Conservation (phyloP, 1,140 invertebrate species). For the Zaprionus nigranus region DNA sequence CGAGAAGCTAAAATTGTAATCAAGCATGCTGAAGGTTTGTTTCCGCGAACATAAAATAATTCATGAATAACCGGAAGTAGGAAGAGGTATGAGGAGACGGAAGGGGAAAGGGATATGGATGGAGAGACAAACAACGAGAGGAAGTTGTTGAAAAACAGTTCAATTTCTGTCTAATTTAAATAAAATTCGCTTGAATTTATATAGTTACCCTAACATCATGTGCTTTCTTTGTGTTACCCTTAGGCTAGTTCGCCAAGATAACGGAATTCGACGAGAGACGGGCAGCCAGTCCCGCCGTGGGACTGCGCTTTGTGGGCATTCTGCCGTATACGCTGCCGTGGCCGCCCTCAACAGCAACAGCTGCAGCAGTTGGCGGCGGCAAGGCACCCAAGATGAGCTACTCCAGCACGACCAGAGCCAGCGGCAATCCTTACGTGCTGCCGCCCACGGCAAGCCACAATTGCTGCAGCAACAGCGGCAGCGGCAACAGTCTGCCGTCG, state of each 20-base stretch:
- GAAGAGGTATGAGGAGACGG: not conserved
- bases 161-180: not conserved
- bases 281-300: slow-evolving; percentile 54
- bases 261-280: slow-evolving; percentile 34
- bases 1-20: slow-evolving; percentile 63
- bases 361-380: slow-evolving; percentile 24
- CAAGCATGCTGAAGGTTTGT: slow-evolving; percentile 61
- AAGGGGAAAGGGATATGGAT: too few relatives aligned
- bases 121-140: not conserved
- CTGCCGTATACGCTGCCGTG: slow-evolving; percentile 67
- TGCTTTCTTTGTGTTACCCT: not conserved
- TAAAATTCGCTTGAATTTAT: not conserved
- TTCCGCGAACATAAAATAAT: slow-evolving; percentile 54
- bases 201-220: not conserved
- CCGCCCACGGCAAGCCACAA: slow-evolving; percentile 12
- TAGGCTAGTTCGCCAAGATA: slow-evolving; percentile 57
- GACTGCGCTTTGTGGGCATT: slow-evolving; percentile 67
- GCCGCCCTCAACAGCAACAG: slow-evolving; percentile 31
- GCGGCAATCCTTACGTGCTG: slow-evolving; percentile 54
- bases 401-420: slow-evolving; percentile 21
- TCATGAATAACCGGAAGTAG: slow-evolving; percentile 61
- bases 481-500: not conserved
- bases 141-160: not conserved
- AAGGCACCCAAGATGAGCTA: slow-evolving; percentile 60
- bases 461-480: slow-evolving; percentile 32